These are phyloP conservation scores for Diceros bicornis DNA, from an alignment of 2,797 vertebrate genomes.

Conservation along the genomic window DNA sequence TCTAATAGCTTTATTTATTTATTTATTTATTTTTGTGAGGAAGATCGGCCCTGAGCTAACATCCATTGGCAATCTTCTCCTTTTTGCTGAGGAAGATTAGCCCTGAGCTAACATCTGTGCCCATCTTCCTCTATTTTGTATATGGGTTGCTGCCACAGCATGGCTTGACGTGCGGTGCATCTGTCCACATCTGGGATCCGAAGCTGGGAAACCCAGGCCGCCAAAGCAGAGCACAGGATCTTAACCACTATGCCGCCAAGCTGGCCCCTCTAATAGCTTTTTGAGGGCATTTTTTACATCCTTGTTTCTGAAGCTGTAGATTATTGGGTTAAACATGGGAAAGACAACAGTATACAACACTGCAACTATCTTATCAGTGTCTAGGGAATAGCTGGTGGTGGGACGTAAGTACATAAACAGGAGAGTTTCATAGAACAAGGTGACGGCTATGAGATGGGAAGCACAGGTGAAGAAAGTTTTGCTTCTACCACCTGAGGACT, in stretches of 20 bases:
- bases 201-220: no score
- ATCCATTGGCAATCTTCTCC: no score
- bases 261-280: neutral
- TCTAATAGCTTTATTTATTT: conserved; percentile 32
- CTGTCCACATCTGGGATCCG: no score
- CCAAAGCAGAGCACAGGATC: no score
- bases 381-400: conserved; percentile 55
- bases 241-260: no score
- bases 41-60: no score
- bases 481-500: conserved; percentile 37
- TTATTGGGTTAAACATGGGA: conserved; percentile 84
- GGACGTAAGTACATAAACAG: conserved; percentile 82
- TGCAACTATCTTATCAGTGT: conserved; percentile 66
- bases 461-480: conserved; percentile 78
- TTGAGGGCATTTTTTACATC: conserved; percentile 80
- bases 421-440: conserved; percentile 78
- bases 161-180: no score
- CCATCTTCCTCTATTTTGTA: no score
- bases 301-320: conserved; percentile 84
- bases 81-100: no score
- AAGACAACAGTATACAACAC: conserved; percentile 85
- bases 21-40: no score
- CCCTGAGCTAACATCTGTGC: no score
- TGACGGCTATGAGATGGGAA: conserved; percentile 73
- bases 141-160: no score